Evolutionary conservation across 2,113 vertebrate species (phyloP), one percentile per base, ranked within the genome.

Genomic region (Misgurnus anguillicaudatus): DNA sequence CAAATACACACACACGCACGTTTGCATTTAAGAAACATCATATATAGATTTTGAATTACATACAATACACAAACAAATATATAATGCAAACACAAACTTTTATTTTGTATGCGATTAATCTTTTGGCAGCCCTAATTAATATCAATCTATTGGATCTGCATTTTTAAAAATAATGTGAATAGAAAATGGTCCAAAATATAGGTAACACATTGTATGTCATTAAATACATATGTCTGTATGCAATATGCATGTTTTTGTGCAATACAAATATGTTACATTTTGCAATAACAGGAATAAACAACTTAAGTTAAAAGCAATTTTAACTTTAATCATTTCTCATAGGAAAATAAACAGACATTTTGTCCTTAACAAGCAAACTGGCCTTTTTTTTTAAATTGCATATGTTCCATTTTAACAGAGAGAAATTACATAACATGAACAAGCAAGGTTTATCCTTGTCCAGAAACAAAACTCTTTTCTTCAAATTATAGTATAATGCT

Each of bases 331-430:
- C 78, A 57, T 73, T 78, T 67, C 65, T 71, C 58, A 75, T 82
- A 84, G 38, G 80, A 84, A 84, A 84, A 84, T 84, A 80, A 80
- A 75, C 70, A 79, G 65, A 81, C 79, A 75, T 79, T 78, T 73
- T 77, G 80, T 81, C 48, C 73, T 60, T 81, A 71, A 79, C 71
- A 62, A 64, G 80, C 78, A 81, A 79, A 76, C 69, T 62, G 68
- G 66, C 69, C 62, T 78, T 77, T 76, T 74, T 72, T 78, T 77
- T 64, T 71, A 69, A 84, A 84, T 84, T 84, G 83, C 83, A 84
- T 84, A 84, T 79, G 79, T 72, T 81, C 39, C 39, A 81, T 64
- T 51, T 78, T 78, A 69, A 58, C 78, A 66, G 63, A 39, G 36
- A 81, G 70, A 17, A 70, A 67, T 19, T 9, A 69, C 75, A 80